phyloP scores from a whole-genome alignment of 2,797 vertebrate species.

The Salmo trutta region DNA sequence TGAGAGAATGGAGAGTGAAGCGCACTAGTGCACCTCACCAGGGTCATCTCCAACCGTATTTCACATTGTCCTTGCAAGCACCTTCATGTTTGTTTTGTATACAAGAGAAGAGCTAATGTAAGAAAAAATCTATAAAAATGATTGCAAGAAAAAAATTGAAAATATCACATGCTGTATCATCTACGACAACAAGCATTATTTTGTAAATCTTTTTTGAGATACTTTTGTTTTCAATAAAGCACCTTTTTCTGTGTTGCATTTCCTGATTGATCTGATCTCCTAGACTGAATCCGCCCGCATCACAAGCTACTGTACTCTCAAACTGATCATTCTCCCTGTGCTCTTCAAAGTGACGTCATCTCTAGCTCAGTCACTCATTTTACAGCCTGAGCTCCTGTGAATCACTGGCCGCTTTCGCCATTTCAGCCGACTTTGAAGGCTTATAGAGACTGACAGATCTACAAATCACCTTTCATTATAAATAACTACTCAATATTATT shows the following conservation, averaged over 20 bases:
- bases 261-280: slow-evolving; percentile 47
- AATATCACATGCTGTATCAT: slow-evolving; percentile 58
- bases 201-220: slow-evolving; percentile 68
- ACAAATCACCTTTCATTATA: too few relatives aligned
- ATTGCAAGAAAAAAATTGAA: slow-evolving; percentile 13
- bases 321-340: slow-evolving; percentile 65
- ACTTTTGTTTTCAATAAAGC: slow-evolving; percentile 80
- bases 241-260: slow-evolving; percentile 75
- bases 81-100: slow-evolving; percentile 58
- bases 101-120: slow-evolving; percentile 61
- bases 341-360: slow-evolving; percentile 75
- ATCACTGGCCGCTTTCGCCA: not conserved
- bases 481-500: too few relatives aligned
- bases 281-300: slow-evolving; percentile 27
- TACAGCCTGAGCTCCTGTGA: not conserved
- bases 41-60: slow-evolving; percentile 30
- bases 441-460: not conserved
- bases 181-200: slow-evolving; percentile 64
- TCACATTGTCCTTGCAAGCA: slow-evolving; percentile 58
- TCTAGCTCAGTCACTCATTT: slow-evolving; percentile 55
- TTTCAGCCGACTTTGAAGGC: too few relatives aligned
- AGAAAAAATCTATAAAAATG: slow-evolving; percentile 21
- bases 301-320: slow-evolving; percentile 14
- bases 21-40: slow-evolving; percentile 34
- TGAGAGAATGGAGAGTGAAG: slow-evolving; percentile 33